These are phyloP conservation scores for Pseudocheirus occidentalis DNA, from an alignment of 2,797 vertebrate genomes.

Conservation along the genomic window DNA sequence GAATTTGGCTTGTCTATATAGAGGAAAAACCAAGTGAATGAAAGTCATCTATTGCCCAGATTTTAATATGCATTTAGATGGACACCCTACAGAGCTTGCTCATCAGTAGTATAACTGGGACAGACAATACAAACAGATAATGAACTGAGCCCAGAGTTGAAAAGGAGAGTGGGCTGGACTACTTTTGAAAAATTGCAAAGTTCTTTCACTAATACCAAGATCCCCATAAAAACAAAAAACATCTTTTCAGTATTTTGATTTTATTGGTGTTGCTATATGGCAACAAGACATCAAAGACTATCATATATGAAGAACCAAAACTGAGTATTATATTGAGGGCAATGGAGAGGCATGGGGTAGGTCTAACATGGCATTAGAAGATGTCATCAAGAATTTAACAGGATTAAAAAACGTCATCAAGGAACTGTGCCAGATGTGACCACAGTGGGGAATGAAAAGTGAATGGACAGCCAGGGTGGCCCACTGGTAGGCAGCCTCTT, in stretches of 20 bases:
- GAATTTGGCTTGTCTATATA: background rate
- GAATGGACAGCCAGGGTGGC: background rate
- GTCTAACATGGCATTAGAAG: background rate
- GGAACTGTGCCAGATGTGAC: background rate
- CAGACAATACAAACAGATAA: background rate
- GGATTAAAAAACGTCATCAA: background rate
- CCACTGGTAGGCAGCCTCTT: background rate
- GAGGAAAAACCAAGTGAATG: background rate
- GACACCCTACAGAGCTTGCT: background rate
- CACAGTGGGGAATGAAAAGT: background rate
- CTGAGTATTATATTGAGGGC: background rate
- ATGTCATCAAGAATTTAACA: background rate
- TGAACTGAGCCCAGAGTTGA: background rate
- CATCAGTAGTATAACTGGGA: background rate
- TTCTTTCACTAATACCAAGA: background rate
- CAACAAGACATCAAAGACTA: background rate
- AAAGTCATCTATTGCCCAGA: background rate
- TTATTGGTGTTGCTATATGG: background rate
- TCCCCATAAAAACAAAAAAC: background rate
- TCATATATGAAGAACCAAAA: background rate
- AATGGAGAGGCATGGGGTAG: background rate
- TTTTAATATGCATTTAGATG: background rate
- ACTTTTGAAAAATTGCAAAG: background rate
- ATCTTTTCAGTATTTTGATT: background rate
- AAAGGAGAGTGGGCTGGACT: background rate